Conservation (phyloP, 2,797 vertebrate genomes). For the Dendrocincla fuliginosa region DNA sequence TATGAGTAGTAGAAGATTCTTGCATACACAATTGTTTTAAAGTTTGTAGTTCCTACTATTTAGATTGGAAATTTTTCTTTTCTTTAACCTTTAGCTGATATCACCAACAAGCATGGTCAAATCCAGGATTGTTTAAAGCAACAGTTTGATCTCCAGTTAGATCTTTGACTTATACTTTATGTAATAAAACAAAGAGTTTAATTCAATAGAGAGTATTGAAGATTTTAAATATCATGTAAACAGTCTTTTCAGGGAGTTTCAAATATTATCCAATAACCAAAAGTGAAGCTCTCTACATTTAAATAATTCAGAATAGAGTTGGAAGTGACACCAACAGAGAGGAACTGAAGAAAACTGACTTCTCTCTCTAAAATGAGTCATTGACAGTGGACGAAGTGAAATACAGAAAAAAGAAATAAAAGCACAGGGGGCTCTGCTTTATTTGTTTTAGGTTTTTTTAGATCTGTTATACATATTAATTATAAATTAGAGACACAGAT, state of each 20-base stretch:
- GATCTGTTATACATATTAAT: conserved; percentile 22
- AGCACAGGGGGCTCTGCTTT: not conserved
- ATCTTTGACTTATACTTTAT: not conserved
- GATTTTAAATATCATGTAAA: not conserved
- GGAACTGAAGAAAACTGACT: not conserved
- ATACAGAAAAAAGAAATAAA: not conserved
- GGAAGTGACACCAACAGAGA: not conserved
- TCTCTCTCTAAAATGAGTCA: not conserved
- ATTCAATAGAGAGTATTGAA: not conserved
- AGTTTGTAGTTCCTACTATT: not conserved
- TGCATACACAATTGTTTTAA: not conserved
- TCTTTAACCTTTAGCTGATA: not conserved
- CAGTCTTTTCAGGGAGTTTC: not conserved
- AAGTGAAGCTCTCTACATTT: not conserved
- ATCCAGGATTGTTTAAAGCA: not conserved
- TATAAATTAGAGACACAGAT: conserved; percentile 48
- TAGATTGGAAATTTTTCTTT: not conserved
- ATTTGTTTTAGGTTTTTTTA: not conserved
- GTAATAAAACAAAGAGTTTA: not conserved
- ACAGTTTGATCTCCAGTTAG: not conserved
- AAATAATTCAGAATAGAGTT: not conserved
- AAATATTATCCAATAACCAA: not conserved
- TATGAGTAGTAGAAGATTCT: not conserved
- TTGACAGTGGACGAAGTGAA: not conserved
- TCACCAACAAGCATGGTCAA: not conserved